Conservation (phyloP, 1,140 invertebrate genomes). For the Cherax destructor region DNA sequence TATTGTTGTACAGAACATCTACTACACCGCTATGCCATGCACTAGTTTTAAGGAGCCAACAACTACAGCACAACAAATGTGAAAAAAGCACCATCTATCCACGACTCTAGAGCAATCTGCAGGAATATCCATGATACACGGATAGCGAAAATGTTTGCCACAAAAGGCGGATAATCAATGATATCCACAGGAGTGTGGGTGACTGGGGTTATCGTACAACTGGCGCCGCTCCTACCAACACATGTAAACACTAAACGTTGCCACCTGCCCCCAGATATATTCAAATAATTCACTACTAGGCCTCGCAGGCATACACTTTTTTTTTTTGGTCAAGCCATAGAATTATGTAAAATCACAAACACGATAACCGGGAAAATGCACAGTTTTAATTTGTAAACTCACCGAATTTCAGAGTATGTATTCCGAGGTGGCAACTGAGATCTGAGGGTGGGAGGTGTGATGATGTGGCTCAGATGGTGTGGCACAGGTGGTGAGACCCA, state of each 20-base stretch:
- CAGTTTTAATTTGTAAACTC: no score
- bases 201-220: background rate
- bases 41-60: background rate
- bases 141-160: background rate
- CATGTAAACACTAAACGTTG: background rate
- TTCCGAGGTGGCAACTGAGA: background rate
- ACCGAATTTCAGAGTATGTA: background rate
- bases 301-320: no score
- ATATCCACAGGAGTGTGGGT: background rate
- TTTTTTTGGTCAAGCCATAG: no score
- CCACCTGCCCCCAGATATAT: background rate
- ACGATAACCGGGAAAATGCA: no score
- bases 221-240: background rate
- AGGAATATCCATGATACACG: background rate
- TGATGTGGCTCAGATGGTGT: background rate
- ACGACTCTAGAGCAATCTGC: background rate
- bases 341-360: no score
- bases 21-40: constrained; percentile 13
- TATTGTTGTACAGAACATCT: background rate
- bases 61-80: background rate
- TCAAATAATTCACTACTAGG: no score
- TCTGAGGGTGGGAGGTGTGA: background rate
- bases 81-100: background rate
- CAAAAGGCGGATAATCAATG: constrained; percentile 1
- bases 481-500: background rate